Conservation (phyloP, 2,797 vertebrate species). For the Morelia viridis region DNA sequence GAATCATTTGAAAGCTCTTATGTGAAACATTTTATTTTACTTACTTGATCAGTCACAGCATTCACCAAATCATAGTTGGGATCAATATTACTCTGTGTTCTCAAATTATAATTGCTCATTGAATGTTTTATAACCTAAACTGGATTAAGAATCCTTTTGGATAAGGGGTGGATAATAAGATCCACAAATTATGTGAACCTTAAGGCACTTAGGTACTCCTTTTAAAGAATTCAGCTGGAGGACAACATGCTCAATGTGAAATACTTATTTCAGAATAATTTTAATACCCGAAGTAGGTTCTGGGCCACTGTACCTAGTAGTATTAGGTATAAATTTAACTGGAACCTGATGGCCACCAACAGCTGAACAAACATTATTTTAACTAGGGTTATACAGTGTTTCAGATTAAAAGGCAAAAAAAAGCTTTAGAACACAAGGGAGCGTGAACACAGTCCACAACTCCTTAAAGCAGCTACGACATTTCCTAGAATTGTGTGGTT, state of each 20-base stretch:
- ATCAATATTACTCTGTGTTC: background rate
- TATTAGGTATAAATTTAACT: background rate
- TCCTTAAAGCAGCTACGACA: background rate
- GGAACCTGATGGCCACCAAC: background rate
- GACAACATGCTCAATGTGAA: background rate
- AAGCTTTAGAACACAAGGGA: background rate
- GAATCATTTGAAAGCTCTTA: background rate
- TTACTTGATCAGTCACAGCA: background rate
- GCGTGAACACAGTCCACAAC: background rate
- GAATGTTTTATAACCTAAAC: background rate
- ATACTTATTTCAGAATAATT: background rate
- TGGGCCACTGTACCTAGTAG: background rate
- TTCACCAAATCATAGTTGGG: background rate
- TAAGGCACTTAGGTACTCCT: background rate
- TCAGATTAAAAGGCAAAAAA: background rate
- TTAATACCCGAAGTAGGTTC: background rate
- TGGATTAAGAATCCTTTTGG: background rate
- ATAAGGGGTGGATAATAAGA: background rate
- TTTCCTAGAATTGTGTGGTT: background rate
- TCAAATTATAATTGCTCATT: background rate
- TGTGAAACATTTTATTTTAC: background rate
- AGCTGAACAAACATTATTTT: background rate
- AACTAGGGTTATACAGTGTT: background rate
- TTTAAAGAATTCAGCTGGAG: background rate
- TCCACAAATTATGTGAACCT: background rate